Conservation (phyloP, 2,888 invertebrate genomes). For the Smittia sp. region DNA sequence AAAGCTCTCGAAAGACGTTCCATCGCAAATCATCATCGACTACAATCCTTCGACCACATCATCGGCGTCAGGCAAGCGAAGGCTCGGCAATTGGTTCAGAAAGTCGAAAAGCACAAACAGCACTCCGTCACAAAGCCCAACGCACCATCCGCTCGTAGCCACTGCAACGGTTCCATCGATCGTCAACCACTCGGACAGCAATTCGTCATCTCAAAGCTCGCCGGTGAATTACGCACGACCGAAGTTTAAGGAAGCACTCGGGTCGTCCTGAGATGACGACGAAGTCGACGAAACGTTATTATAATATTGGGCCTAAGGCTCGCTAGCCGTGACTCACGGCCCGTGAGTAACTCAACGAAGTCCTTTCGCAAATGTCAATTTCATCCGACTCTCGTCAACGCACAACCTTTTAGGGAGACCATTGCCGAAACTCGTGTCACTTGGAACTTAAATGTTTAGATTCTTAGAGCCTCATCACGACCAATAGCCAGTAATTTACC, state of each 20-base stretch:
- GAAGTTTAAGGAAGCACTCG: conserved; percentile 29
- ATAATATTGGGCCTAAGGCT: conserved; percentile 34
- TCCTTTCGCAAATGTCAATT: conserved; percentile 13
- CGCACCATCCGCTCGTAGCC: conserved; percentile 48
- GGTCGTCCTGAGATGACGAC: conserved; percentile 33
- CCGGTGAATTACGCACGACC: conserved; percentile 32
- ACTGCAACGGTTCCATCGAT: conserved; percentile 37
- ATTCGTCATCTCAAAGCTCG: conserved; percentile 37
- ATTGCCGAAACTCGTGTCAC: neutral
- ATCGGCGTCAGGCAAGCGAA: conserved; percentile 45
- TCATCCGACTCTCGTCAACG: neutral
- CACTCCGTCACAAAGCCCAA: conserved; percentile 54
- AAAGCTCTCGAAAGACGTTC: conserved; percentile 43
- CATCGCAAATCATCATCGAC: conserved; percentile 37
- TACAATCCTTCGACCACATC: conserved; percentile 29
- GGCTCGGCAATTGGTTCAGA: conserved; percentile 53
- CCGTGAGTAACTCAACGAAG: neutral
- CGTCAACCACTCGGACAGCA: conserved; percentile 38
- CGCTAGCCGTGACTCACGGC: neutral
- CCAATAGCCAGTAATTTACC: conserved; percentile 3
- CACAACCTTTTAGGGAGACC: neutral
- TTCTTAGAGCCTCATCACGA: conserved; percentile 2
- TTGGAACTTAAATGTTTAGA: neutral
- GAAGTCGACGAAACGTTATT: conserved; percentile 32
- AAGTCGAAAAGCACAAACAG: conserved; percentile 53